phyloP scores from a whole-genome alignment of 2,113 vertebrate genomes.

The Chaetura pelagica region DNA sequence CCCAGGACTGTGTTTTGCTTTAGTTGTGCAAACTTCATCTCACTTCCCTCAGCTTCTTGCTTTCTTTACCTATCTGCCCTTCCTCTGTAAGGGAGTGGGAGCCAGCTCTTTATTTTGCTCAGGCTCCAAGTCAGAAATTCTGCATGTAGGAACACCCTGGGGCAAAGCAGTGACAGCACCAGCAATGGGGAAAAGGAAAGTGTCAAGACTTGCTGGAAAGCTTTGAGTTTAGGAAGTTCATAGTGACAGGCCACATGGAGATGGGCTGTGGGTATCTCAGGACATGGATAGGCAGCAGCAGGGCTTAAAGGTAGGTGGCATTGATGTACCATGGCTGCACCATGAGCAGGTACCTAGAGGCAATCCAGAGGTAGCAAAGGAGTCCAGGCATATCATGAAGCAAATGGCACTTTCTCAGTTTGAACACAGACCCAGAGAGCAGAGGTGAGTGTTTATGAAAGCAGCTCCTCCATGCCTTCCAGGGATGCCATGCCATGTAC shows the following conservation, averaged over 20 bases:
- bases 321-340: accelerated
- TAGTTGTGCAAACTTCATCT: neutral
- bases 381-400: neutral
- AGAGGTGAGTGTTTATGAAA: neutral
- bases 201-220: neutral
- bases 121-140: neutral
- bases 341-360: neutral
- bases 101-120: neutral
- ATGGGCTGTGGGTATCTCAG: accelerated
- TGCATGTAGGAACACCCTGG: neutral
- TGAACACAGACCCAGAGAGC: neutral
- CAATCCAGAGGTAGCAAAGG: neutral
- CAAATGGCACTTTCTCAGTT: neutral
- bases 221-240: neutral
- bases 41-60: slow-evolving; percentile 13
- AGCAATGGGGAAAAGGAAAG: neutral
- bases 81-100: neutral
- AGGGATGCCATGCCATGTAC: neutral
- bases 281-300: neutral
- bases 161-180: neutral
- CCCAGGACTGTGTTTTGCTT: neutral
- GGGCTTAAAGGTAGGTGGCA: neutral
- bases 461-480: neutral
- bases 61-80: slow-evolving; percentile 5
- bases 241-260: accelerated